Evolutionary conservation across 2,888 invertebrate species (phyloP), one percentile per base, ranked within the genome.

Genomic region (Drosophila recens): DNA sequence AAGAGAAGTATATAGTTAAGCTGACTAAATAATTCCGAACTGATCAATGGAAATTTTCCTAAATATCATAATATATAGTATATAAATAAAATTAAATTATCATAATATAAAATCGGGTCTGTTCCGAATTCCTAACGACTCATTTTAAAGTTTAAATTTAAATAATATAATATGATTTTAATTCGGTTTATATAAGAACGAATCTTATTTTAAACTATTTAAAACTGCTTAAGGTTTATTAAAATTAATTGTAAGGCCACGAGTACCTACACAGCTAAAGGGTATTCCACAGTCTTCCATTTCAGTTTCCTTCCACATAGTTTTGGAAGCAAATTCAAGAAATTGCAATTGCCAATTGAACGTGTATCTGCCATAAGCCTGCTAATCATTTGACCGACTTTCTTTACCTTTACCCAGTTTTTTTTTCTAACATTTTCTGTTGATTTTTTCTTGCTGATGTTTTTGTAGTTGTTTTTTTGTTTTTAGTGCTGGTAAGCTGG

Each of bases 401-500:
- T 63, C 15, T 54, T 46, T 48, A 17, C 30, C 1, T 30, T 30
- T 8, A 8, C n/a, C 46, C 40, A 45, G 38, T 42, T 42, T 59
- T 11, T 45, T 51, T 48, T 42, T 51, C 49, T 11, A 20, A 11
- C 9, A 38, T 43, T 38, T 45, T 4, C 27, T 38, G 10, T 20
- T 38, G 23, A n/a, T 10, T 20, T 36, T 42, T 63, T 38, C 2
- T 49, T 54, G 30, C 40, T 48, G 30, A 17, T 58, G 54, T 17
- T 45, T 15, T 48, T 66, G 15, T 15, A 72, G 53, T 45, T 59
- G 49, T 66, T 70, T 1, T 63, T 75, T 53, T 45, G 56, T 49
- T 67, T 67, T 2, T 63, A 45, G 34, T 66, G 58, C 53, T 62
- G 54, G 67, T 77, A 67, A 73, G 83, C 81, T 86, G 79, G 73